A percentile compares a stretch with the other conserved stretches of the same genome.
phyloP scores from a whole-genome alignment of 2,797 vertebrate species.

The Manis pentadactyla region DNA sequence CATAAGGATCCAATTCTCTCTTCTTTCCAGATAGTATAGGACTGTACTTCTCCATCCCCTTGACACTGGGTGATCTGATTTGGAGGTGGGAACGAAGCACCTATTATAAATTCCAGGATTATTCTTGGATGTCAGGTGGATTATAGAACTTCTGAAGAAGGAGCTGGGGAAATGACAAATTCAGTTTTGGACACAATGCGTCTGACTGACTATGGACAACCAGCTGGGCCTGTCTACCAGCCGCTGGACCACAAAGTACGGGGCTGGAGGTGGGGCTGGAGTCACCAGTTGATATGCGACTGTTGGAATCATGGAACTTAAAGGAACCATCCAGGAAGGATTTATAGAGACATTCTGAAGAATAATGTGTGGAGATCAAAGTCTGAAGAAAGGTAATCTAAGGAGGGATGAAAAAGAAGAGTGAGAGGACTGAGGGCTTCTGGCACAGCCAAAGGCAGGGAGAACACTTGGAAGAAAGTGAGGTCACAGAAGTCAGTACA shows the following conservation, averaged over 20 bases:
- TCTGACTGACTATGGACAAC: background rate
- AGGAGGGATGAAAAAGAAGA: background rate
- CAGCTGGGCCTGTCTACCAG: background rate
- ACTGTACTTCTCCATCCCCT: background rate
- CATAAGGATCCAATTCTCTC: background rate
- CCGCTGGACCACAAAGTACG: background rate
- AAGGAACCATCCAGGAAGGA: background rate
- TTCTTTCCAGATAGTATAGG: background rate
- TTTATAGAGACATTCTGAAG: background rate
- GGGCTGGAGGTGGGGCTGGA: background rate
- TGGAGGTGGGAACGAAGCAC: background rate
- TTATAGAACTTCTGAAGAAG: background rate
- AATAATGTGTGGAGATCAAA: background rate
- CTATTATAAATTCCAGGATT: background rate
- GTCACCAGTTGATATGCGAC: background rate
- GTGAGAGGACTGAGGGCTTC: background rate
- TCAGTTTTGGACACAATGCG: background rate
- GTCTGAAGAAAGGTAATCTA: slow-evolving; percentile 10
- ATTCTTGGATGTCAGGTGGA: background rate
- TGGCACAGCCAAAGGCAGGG: background rate
- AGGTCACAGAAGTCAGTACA: background rate
- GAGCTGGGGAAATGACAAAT: background rate
- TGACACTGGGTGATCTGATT: background rate
- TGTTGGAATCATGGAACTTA: background rate
- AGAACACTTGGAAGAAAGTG: background rate